Base-by-base conservation (phyloP, 2,797 vertebrate genomes). In the Nothura maculosa region DNA sequence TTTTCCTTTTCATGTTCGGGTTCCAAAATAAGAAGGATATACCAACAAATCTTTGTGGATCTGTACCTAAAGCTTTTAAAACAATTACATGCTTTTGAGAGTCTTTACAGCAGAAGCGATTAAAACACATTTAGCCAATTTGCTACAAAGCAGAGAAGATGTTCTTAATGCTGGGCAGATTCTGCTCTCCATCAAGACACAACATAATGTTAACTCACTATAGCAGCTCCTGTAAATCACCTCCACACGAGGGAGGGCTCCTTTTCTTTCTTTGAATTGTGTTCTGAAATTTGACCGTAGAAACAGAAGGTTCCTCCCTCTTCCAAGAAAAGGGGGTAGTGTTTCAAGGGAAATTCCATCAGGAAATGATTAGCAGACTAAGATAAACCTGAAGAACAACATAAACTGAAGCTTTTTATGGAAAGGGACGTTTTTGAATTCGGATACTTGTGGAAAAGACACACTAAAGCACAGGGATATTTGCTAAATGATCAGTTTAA, bases 91-190 rank as follows among this genome's bases (percentile, higher is more conserved):
- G n/a, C 36, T 92, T 89, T 67, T 57, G 50, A 21, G 4, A 14
- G 43, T 60, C 74, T 68, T 38, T 30, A 54, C 34, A 24, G 28
- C n/a, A 82, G 40, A 16, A 80, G 43, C 1, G 12, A 85, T 67
- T 90, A 60, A 74, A 91, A 93, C 38, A 14, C 63, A 80, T 82
- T 85, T 70, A 57, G 85, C 32, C 27, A 70, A 70, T 52, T 82
- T 81, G 19, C 30, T 42, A 85, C 47, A 83, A 87, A 79, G 30
- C 55, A 70, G 12, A 43, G 28, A 72, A 68, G 45, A 38, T 69
- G 69, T 48, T 68, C 17, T 63, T 55, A 69, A 19, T 62, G 11
- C 14, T 48, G 43, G 48, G 25, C 36, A 87, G 45, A 74, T 68
- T 78, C 48, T 70, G 28, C 32, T 81, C 67, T 66, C 89, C 66